Evolutionary conservation across 2,797 vertebrate genomes (phyloP), one percentile per base, ranked within the genome.

Genomic region (Anomalospiza imberbis): DNA sequence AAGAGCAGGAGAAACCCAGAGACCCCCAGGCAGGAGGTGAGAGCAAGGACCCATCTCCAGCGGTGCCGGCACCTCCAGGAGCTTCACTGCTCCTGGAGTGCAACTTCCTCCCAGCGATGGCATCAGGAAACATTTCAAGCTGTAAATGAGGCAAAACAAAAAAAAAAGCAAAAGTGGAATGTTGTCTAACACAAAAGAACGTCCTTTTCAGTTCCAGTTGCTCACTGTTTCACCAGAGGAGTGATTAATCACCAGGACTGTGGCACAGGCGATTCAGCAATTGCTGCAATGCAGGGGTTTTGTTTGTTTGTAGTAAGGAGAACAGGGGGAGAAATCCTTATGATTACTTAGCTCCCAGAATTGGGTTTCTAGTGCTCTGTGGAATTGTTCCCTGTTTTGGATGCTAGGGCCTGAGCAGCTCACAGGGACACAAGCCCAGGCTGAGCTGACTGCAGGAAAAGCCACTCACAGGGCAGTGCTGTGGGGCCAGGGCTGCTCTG

Each of bases 251-350:
- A 96, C 95, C 63, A 38, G 80, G 78, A 67, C 77, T 79, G n/a
- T 74, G 89, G 81, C 84, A 82, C 42, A 70, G 80, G 63, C 75
- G 0, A 74, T 72, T 90, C 92, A 62, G 88, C 92, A 66, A 17
- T 4, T 94, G 95, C 95, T 95, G 94, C 96, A 96, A 92, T 96
- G 92, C 95, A 95, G 94, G 77, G 94, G 80, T 83, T 95, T 95
- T 87, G 93, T 91, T 95, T 89, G 89, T 90, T 93, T 88, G 80
- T 70, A 71, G 66, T 65, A 66, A 51, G 42, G 55, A 89, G 55
- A 79, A 93, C 40, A 42, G 53, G 17, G 29, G 17, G 3, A 20
- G 40, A 45, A 25, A 2, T 2, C 10, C 38, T 11, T n/a, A 45
- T 70, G 45, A 20, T 47, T 61, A 42, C 48, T 73, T 76, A 73